These are phyloP conservation scores for Drosophila glabriapex DNA, from an alignment of 2,888 invertebrate species.

Conservation along the genomic window DNA sequence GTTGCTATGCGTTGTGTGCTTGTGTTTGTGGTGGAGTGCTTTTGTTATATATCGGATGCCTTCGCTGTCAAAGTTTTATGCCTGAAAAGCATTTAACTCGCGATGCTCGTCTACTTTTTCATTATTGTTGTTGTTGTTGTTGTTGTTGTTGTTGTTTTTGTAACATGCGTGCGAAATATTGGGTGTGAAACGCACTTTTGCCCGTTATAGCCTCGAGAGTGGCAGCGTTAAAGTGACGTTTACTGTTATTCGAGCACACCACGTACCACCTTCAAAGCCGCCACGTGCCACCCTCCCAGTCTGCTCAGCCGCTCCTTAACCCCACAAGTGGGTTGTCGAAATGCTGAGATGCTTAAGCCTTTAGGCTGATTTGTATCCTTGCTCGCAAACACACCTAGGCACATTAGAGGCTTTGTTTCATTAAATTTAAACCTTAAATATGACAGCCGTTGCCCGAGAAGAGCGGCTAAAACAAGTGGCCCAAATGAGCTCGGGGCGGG, in stretches of 20 bases:
- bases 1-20: constrained; percentile 1
- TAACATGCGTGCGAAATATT: constrained; percentile 67
- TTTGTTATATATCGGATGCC: constrained; percentile 40
- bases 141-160: constrained; percentile 40
- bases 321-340: constrained; percentile 5
- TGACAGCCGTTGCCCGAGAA: constrained; percentile 6
- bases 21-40: constrained; percentile 21
- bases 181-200: constrained; percentile 76
- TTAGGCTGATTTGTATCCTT: constrained; percentile 51
- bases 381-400: constrained; percentile 32
- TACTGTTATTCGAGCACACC: constrained; percentile 67
- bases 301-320: neutral
- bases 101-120: constrained; percentile 45
- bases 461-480: constrained; percentile 38
- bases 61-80: constrained; percentile 62
- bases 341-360: constrained; percentile 59
- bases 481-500: neutral
- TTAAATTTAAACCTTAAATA: constrained; percentile 71
- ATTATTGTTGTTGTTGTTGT: constrained; percentile 15
- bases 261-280: constrained; percentile 13
- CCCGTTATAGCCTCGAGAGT: constrained; percentile 49
- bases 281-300: neutral
- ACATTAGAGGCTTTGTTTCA: constrained; percentile 62
- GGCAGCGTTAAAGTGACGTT: constrained; percentile 68
- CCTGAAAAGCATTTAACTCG: constrained; percentile 69